A percentile compares a stretch with the other conserved stretches of the same genome.
Evolutionary conservation across 2,113 vertebrate genomes (phyloP).

Genomic region (Cephalophus harveyi): DNA sequence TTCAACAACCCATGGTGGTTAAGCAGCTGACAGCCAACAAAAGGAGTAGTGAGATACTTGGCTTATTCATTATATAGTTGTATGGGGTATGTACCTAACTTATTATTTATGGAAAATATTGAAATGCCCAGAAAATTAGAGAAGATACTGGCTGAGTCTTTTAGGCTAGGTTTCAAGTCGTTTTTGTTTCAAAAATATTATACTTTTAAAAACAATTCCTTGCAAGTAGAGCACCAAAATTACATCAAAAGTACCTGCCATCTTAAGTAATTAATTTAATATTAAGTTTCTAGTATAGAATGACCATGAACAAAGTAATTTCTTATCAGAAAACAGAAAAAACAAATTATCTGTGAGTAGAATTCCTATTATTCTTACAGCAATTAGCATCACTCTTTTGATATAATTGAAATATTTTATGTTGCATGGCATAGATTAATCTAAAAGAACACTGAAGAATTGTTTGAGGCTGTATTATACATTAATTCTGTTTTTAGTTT

Average conservation of each 20-base stretch:
- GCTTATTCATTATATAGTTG: not conserved
- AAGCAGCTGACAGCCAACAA: conserved; percentile 37
- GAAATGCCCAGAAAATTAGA: conserved; percentile 28
- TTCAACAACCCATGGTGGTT: conserved; percentile 42
- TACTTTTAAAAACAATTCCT: conserved; percentile 14
- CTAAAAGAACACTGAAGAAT: conserved; percentile 36
- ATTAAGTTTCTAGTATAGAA: conserved; percentile 14
- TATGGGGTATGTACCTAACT: not conserved
- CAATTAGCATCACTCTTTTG: conserved; percentile 21
- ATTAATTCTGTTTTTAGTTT: conserved; percentile 70
- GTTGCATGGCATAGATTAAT: conserved; percentile 31
- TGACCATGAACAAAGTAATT: conserved; percentile 10
- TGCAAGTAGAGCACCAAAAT: not conserved
- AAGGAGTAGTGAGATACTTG: not conserved
- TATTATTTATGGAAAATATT: conserved; percentile 35
- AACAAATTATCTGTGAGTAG: conserved; percentile 10
- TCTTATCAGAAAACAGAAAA: conserved; percentile 22
- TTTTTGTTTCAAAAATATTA: not conserved
- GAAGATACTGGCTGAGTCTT: not conserved
- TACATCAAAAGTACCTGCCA: not conserved
- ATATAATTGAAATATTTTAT: conserved; percentile 44
- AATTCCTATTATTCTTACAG: conserved; percentile 1
- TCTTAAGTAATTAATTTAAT: conserved; percentile 19
- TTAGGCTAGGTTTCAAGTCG: not conserved
- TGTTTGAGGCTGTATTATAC: conserved; percentile 44